A percentile compares a stretch with the other conserved stretches of the same genome.
These are phyloP conservation scores for Bungarus multicinctus DNA, from an alignment of 2,113 vertebrate species.

Conservation along the genomic window DNA sequence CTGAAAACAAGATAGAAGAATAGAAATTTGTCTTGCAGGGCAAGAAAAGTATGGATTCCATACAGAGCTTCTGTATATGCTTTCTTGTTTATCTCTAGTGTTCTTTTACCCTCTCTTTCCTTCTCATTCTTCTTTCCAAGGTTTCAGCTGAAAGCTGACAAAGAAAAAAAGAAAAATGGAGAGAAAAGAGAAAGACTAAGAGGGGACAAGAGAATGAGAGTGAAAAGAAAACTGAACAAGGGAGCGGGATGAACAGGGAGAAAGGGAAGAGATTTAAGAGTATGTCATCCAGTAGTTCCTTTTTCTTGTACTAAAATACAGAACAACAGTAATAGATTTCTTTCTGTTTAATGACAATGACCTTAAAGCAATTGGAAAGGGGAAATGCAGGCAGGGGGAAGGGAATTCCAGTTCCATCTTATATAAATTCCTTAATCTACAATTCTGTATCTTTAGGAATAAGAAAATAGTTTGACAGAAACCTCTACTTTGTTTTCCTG, in stretches of 20 bases:
- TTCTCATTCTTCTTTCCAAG: not conserved
- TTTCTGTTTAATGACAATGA: not conserved
- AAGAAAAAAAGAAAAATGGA: not conserved
- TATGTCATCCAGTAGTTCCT: not conserved
- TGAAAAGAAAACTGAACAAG: not conserved
- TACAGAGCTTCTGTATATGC: not conserved
- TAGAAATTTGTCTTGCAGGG: not conserved
- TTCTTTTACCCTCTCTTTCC: not conserved
- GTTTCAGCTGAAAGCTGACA: not conserved
- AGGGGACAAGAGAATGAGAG: not conserved
- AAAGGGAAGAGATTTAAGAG: not conserved
- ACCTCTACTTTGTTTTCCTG: conserved; percentile 32
- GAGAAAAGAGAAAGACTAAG: not conserved
- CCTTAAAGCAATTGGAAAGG: not conserved
- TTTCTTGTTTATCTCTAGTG: not conserved
- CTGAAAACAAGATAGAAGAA: not conserved
- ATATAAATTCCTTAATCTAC: conserved; percentile 32
- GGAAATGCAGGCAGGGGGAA: conserved; percentile 2
- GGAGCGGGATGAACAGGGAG: not conserved
- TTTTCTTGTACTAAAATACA: not conserved
- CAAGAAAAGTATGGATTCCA: not conserved
- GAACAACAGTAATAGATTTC: not conserved
- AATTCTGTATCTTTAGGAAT: not conserved
- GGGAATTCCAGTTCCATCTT: not conserved
- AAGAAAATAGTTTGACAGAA: not conserved